A percentile compares a stretch with the other conserved stretches of the same genome.
Conservation (phyloP, 2,113 vertebrate species). For the Taxidea taxus region DNA sequence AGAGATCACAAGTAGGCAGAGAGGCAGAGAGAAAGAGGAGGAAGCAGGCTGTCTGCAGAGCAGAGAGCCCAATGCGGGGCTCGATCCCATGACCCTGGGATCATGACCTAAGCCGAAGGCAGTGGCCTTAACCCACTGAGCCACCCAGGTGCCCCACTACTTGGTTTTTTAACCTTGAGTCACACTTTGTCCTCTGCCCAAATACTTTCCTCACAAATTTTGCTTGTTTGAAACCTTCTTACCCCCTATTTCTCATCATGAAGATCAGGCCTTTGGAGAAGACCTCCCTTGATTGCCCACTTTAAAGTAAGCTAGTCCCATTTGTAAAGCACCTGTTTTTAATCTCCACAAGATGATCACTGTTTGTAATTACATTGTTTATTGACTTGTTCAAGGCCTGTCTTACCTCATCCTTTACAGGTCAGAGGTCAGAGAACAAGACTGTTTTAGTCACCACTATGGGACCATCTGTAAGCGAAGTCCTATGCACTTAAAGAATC, state of each 20-base stretch:
- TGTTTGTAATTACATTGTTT: not conserved
- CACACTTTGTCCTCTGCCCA: not conserved
- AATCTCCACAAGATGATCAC: not conserved
- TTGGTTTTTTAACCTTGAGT: not conserved
- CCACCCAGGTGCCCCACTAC: too few species aligned
- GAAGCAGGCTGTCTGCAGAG: too few species aligned
- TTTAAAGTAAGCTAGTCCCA: not conserved
- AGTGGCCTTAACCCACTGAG: too few species aligned
- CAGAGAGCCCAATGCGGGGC: too few species aligned
- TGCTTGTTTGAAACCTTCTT: not conserved
- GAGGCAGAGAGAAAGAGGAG: too few species aligned
- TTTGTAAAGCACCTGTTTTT: not conserved
- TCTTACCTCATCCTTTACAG: not conserved
- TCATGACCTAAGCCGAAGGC: too few species aligned
- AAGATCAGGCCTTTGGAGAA: not conserved
- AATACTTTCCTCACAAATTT: not conserved
- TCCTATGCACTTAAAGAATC: not conserved
- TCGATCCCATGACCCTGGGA: too few species aligned
- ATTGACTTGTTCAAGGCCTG: not conserved
- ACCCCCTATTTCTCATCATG: not conserved
- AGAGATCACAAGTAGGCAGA: too few species aligned
- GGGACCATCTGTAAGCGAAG: too few species aligned
- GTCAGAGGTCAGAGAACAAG: not conserved
- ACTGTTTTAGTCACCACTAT: not conserved
- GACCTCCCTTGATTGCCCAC: not conserved